These are phyloP conservation scores for Drymonia ruficornis DNA, from an alignment of 2,888 invertebrate species.

Conservation along the genomic window DNA sequence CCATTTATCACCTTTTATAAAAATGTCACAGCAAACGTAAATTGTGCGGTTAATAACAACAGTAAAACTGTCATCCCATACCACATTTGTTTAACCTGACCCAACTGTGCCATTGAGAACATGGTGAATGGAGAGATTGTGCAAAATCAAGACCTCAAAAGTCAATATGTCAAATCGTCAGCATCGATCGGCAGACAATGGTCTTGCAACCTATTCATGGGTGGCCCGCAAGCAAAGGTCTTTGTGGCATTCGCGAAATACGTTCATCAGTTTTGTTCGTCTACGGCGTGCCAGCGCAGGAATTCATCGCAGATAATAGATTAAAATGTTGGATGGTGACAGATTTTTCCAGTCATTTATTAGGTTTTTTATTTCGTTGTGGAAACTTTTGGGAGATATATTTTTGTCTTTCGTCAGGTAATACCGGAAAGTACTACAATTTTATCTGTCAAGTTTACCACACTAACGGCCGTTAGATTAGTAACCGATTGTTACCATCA, in stretches of 20 bases:
- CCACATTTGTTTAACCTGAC: constrained; percentile 28
- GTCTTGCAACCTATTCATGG: constrained; percentile 63
- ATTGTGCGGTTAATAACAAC: constrained; percentile 20
- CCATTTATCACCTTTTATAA: constrained; percentile 1
- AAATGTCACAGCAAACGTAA: constrained; percentile 8
- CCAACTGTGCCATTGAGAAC: constrained; percentile 33
- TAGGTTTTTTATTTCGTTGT: no score
- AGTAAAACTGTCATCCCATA: constrained; percentile 31
- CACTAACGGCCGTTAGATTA: no score
- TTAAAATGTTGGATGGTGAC: constrained; percentile 11
- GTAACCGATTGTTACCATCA: no score
- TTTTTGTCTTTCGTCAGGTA: no score
- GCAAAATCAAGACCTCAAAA: constrained; percentile 55
- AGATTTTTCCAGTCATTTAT: neutral
- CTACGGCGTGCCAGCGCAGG: constrained; percentile 42
- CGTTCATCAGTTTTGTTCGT: constrained; percentile 65
- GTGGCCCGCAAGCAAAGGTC: constrained; percentile 61
- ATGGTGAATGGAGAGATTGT: constrained; percentile 44
- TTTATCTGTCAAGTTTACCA: no score
- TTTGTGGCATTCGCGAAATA: constrained; percentile 61
- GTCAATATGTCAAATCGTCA: constrained; percentile 61
- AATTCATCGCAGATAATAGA: constrained; percentile 23
- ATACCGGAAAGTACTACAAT: no score
- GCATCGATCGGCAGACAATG: constrained; percentile 57
- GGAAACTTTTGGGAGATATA: no score